Conservation (phyloP, 2,113 vertebrate genomes). For the Uropsilus gracilis region DNA sequence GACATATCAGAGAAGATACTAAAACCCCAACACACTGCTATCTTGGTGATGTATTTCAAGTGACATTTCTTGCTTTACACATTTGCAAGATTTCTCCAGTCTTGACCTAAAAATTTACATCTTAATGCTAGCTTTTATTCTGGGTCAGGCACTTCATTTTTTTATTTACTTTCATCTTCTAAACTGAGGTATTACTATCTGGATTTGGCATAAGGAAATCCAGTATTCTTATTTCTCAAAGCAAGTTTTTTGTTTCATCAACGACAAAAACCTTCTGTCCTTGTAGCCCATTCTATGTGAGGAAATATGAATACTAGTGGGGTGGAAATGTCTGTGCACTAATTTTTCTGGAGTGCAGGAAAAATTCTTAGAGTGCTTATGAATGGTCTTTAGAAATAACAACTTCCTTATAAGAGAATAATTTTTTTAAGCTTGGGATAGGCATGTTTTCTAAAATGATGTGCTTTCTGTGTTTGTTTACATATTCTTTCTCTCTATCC, state of each 20-base stretch:
- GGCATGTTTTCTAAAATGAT: neutral
- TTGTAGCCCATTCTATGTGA: neutral
- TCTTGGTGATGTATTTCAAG: neutral
- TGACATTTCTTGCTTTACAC: neutral
- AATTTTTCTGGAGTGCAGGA: neutral
- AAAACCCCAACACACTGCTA: neutral
- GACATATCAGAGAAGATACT: slow-evolving; percentile 24
- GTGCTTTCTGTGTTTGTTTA: neutral
- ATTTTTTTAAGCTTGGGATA: neutral
- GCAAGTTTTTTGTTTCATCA: neutral
- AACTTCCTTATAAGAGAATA: neutral
- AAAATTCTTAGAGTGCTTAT: neutral
- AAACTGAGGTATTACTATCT: neutral
- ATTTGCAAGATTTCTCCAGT: neutral
- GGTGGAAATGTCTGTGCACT: neutral
- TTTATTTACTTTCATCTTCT: slow-evolving; percentile 31
- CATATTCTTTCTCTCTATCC: neutral
- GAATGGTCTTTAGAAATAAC: neutral
- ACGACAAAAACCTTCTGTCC: neutral
- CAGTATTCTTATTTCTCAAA: neutral
- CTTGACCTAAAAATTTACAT: slow-evolving; percentile 3
- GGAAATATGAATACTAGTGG: neutral
- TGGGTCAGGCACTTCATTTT: neutral
- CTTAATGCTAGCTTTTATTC: neutral
- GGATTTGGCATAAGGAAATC: neutral